A percentile compares a stretch with the other conserved stretches of the same genome.
Evolutionary conservation across 2,888 invertebrate species (phyloP).

Genomic region (Linnaemya vulpina): DNA sequence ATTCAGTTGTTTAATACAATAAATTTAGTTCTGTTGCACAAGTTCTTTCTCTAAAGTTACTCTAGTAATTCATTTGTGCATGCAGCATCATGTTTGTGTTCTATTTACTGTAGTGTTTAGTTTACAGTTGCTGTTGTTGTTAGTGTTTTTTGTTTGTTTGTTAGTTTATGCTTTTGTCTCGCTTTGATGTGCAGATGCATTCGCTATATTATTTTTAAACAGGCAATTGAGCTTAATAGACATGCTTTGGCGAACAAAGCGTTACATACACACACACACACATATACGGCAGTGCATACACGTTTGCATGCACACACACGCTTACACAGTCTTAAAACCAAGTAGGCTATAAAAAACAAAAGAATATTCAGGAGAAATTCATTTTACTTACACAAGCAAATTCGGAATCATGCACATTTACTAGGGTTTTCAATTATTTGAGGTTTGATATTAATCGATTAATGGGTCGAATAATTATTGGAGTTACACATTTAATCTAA

Average conservation of each 20-base stretch:
- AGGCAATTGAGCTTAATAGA: slow-evolving; percentile 62
- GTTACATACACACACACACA: neutral
- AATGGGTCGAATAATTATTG: too few relatives aligned
- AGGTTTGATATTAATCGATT: too few relatives aligned
- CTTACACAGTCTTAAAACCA: neutral
- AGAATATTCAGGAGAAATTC: slow-evolving; percentile 19
- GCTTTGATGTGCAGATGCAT: slow-evolving; percentile 48
- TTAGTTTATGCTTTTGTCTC: slow-evolving; percentile 13
- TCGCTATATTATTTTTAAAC: slow-evolving; percentile 38
- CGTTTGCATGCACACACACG: neutral
- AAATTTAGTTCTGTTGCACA: neutral
- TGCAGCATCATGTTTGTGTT: slow-evolving; percentile 40
- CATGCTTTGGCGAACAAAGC: slow-evolving; percentile 13
- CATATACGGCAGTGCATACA: too few relatives aligned
- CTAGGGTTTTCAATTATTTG: too few relatives aligned
- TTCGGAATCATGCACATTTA: too few relatives aligned
- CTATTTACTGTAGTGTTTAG: slow-evolving; percentile 48
- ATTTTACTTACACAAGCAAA: slow-evolving; percentile 28
- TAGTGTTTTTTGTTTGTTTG: slow-evolving; percentile 9
- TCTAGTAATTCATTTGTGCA: slow-evolving; percentile 35
- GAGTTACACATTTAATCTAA: too few relatives aligned
- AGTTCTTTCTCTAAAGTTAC: neutral
- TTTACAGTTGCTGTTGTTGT: neutral
- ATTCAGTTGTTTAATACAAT: neutral
- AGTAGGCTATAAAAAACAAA: neutral